A percentile compares a stretch with the other conserved stretches of the same genome.
These are phyloP conservation scores for Aphis craccivora DNA, from an alignment of 1,140 invertebrate species.

Conservation along the genomic window DNA sequence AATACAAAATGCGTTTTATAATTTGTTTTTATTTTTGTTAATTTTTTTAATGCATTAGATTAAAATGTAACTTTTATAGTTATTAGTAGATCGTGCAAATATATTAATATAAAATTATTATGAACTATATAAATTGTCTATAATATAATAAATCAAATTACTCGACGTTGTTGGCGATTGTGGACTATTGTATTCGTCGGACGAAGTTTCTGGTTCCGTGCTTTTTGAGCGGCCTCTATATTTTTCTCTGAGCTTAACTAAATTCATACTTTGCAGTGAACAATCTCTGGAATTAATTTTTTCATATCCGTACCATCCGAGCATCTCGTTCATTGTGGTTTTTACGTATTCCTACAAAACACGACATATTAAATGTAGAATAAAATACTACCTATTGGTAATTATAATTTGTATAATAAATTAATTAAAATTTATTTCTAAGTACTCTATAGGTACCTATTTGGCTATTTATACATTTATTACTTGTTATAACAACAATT, in stretches of 20 bases:
- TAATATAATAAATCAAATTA: conserved; percentile 32
- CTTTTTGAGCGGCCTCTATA: conserved; percentile 50
- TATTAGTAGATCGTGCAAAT: background rate
- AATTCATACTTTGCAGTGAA: conserved; percentile 53
- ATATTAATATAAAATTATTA: background rate
- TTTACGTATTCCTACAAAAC: conserved; percentile 83
- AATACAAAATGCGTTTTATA: too few relatives aligned
- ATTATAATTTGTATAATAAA: background rate
- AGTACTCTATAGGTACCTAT: background rate
- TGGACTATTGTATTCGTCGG: conserved; percentile 48
- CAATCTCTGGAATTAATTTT: conserved; percentile 66
- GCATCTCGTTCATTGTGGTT: conserved; percentile 87
- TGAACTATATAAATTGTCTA: too few relatives aligned
- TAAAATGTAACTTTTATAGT: too few relatives aligned
- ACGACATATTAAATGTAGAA: conserved; percentile 43
- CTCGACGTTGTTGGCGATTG: conserved; percentile 36
- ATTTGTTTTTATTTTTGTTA: too few relatives aligned
- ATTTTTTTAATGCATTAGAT: too few relatives aligned
- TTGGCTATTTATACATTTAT: background rate
- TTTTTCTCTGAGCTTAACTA: conserved; percentile 46
- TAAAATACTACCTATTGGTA: background rate
- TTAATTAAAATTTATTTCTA: background rate
- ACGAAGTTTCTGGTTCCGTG: conserved; percentile 48
- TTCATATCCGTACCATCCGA: conserved; percentile 89
- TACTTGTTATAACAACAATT: background rate